Evolutionary conservation across 2,113 vertebrate genomes (phyloP).

Genomic region (Nematolebias whitei): DNA sequence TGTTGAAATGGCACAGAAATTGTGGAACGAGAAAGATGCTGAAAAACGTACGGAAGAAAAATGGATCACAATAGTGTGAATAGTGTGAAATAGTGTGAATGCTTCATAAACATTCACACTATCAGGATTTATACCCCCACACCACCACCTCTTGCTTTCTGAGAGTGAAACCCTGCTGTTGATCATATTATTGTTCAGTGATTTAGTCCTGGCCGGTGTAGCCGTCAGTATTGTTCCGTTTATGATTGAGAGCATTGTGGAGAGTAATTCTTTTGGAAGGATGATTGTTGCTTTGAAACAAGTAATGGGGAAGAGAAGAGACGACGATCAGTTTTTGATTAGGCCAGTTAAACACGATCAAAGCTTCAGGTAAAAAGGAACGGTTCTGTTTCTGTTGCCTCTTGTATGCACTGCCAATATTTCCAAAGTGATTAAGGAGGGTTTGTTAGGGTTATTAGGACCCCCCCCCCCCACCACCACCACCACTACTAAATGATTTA

Average conservation of each 20-base stretch:
- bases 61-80: no score
- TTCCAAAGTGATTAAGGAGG: slow-evolving; percentile 29
- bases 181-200: slow-evolving; percentile 80
- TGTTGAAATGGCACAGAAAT: no score
- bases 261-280: slow-evolving; percentile 52
- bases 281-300: slow-evolving; percentile 41
- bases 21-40: no score
- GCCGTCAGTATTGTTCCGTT: slow-evolving; percentile 51
- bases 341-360: slow-evolving; percentile 39
- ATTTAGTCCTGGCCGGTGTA: slow-evolving; percentile 60
- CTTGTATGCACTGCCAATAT: slow-evolving; percentile 27
- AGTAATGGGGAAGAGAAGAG: slow-evolving; percentile 42
- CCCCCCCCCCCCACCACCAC: slow-evolving; percentile 10
- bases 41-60: no score
- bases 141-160: slow-evolving; percentile 27
- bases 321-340: slow-evolving; percentile 36
- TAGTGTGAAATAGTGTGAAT: no score
- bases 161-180: slow-evolving; percentile 72
- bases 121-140: slow-evolving; percentile 58
- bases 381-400: slow-evolving; percentile 10
- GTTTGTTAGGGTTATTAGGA: slow-evolving; percentile 2
- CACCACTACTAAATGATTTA: slow-evolving; percentile 16
- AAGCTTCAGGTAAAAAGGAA: slow-evolving; percentile 27
- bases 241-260: slow-evolving; percentile 76
- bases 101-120: no score